phyloP scores from a whole-genome alignment of 2,797 vertebrate genomes.

The Chaunax sp. region DNA sequence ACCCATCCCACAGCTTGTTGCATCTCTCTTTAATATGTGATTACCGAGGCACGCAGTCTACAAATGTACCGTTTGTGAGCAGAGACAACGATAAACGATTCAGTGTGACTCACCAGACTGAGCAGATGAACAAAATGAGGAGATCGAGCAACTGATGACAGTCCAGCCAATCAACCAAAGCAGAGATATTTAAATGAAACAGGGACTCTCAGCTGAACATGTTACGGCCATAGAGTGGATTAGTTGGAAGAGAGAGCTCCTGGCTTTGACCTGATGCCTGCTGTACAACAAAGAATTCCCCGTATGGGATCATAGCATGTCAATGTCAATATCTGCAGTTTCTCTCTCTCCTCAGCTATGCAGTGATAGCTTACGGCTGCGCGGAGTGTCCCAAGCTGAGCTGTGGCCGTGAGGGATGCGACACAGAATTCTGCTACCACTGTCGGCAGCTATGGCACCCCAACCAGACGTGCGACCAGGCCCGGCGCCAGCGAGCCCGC shows the following conservation, averaged over 20 bases:
- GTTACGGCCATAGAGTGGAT: no score
- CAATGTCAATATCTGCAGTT: not conserved
- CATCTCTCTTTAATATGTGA: constrained; percentile 3
- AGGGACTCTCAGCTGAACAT: not conserved
- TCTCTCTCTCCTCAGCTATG: constrained; percentile 80
- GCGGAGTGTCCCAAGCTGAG: constrained; percentile 89
- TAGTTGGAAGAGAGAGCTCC: not conserved
- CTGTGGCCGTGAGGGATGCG: constrained; percentile 87
- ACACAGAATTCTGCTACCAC: constrained; percentile 92
- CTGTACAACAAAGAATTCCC: no score
- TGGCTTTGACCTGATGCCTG: no score
- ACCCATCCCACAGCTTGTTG: constrained; percentile 7
- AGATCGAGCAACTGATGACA: not conserved
- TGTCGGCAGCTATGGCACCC: constrained; percentile 92
- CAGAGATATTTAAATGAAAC: constrained; percentile 17
- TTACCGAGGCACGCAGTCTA: not conserved
- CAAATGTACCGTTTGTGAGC: constrained; percentile 13
- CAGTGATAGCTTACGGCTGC: constrained; percentile 90
- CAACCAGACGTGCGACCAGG: constrained; percentile 86
- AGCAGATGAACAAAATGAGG: not conserved
- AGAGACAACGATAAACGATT: constrained; percentile 19
- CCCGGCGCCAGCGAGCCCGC: constrained; percentile 84
- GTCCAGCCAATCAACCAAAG: constrained; percentile 1
- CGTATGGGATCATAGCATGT: no score
- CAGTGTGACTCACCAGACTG: not conserved